Base-by-base conservation (phyloP, 1,140 invertebrate species). In the Pseudomyrmex gracilis region DNA sequence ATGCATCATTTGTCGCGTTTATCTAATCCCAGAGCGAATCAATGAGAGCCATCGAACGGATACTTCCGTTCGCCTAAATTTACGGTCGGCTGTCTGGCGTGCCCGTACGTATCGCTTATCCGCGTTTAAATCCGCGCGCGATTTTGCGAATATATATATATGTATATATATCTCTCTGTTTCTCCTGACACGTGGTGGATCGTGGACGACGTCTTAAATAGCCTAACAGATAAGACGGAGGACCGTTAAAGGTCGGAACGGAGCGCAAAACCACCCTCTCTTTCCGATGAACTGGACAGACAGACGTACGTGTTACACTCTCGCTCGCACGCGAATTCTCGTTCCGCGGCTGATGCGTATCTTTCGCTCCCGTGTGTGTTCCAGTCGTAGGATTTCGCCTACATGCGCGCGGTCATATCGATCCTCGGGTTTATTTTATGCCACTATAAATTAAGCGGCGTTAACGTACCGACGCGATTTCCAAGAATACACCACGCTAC, bases 281-380 rank as follows among this genome's bases (percentile, higher is more conserved):
- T 34, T 34, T 34, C 34, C 7, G 34, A 34, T 34, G 34, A 24
- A 58, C 63, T 13, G 58, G 9, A 45, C 55, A 45, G 57, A 51
- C 49, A 13, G 12, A 51, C 12, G 49, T 10, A 51, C 49, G 49
- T 17, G 57, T 9, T 9, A 64, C 61, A 15, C 8, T 34, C 51
- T 58, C 60, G 57, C 83, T 87, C 85, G 34, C 34, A 83, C 82
- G 85, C 85, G 78, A 87, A 86, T 86, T 88, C 82, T 85, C 83
- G 76, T 90, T 90, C 87, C 77, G 84, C 83, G 76, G 76, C 58
- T 34, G 64, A 13, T 60, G 43, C 66, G 85, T 49, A 85, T 87
- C 82, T 87, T 80, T 89, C 71, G 67, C 58, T 82, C 74, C 73
- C 73, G 1, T 53, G 24, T 53, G 74, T 82, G 83, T 88, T 74